Evolutionary conservation across 2,113 vertebrate genomes (phyloP).

Genomic region (Excalfactoria chinensis): DNA sequence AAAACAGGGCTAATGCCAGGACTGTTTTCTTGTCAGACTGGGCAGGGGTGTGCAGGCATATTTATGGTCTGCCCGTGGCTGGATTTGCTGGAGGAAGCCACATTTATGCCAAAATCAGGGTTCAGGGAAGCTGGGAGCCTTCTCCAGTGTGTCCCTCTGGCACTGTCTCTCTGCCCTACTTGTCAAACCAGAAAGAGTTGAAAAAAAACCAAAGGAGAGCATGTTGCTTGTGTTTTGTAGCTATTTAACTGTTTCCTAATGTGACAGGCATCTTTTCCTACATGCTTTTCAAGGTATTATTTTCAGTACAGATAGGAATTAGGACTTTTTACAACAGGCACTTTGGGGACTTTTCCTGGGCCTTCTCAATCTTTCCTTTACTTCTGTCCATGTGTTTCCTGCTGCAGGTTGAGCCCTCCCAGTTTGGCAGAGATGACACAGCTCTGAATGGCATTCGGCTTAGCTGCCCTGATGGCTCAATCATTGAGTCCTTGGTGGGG

Average conservation of each 20-base stretch:
- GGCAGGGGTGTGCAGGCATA: neutral
- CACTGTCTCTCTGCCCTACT: neutral
- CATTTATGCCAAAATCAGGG: accelerated
- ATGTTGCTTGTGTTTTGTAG: neutral
- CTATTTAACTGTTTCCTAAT: neutral
- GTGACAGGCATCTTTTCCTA: neutral
- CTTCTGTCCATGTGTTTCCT: neutral
- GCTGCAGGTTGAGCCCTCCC: neutral
- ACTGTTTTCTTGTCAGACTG: neutral
- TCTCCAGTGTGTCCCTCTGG: neutral
- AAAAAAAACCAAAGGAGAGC: neutral
- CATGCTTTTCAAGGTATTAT: neutral
- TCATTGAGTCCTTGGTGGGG: neutral
- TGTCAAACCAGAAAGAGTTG: neutral
- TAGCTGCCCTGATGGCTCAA: neutral
- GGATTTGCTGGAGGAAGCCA: neutral
- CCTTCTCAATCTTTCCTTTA: neutral
- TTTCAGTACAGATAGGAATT: neutral
- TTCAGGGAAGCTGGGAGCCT: neutral
- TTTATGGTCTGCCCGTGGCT: neutral
- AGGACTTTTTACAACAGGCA: neutral
- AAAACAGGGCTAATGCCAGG: neutral
- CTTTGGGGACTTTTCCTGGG: neutral
- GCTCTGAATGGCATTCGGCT: neutral
- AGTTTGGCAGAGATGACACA: neutral